Base-by-base conservation (phyloP, 2,888 invertebrate genomes). In the Chloroclystis v-ata region DNA sequence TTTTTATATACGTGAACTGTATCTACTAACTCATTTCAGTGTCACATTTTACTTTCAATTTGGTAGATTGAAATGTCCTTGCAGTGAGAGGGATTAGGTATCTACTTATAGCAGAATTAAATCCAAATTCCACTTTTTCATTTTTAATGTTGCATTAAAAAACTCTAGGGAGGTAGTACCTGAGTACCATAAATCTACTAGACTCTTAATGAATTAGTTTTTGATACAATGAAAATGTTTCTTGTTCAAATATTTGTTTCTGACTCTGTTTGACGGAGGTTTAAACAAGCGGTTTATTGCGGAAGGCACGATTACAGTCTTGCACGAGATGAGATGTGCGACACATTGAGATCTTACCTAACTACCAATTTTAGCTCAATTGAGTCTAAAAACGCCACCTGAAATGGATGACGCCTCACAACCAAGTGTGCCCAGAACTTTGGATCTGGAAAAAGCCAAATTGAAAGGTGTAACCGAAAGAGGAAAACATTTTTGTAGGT, bases 241-340 rank as follows among this genome's bases (percentile, higher is more conserved):
- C 35, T 50, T 46, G 42, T 43, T 47, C 50, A 60, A 56, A 56
- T 50, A 52, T 47, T 54, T 52, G 51, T 56, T 61, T 63, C 58
- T 52, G 43, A 16, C 41, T 12, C 11, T 54, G 51, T 57, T 56
- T 56, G 52, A 48, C 43, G 24, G 35, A 33, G 54, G 54, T 55
- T 56, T 53, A 57, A 33, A 50, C 35, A 43, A 42, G 30, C 20
- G 45, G 47, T 41, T 46, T 49, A 50, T 41, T 29, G 52, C 49
- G 54, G 56, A 57, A 54, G 44, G 37, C 51, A 44, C 28, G 41
- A 43, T 42, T 30, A 42, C 38, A 49, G 46, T 41, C 49, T 46
- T 32, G 25, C 47, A 32, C 12, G 40, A 54, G 44, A 51, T 52
- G 47, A 47, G 44, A 49, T 43, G 46, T 26, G 45, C 37, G 43